Evolutionary conservation across 2,113 vertebrate species (phyloP), one percentile per base, ranked within the genome.

Genomic region (Thermophis baileyi): DNA sequence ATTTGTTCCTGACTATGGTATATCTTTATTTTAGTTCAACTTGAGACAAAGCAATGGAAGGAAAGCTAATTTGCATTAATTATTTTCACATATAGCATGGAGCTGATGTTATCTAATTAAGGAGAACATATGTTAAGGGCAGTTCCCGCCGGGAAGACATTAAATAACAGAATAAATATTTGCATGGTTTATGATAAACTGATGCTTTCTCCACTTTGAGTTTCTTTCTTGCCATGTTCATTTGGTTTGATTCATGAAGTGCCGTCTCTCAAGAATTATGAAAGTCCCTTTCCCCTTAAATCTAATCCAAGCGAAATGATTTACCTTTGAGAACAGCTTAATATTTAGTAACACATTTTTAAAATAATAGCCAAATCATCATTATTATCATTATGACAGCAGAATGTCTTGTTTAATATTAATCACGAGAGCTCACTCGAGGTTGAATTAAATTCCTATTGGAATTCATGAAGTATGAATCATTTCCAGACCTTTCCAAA

Each of bases 151-250:
- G 97, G 97, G 97, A 96, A 97, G 97, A 96, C 96, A 96, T 97
- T 97, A 97, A 98, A 97, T 97, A 98, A 96, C 95, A 96, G 95
- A 97, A 97, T 98, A 98, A 98, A 98, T 98, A 98, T 98, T 98
- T 97, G 97, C 96, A 97, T 98, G 97, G 96, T 98, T 97, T 97
- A 95, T 97, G 95, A 97, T 97, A 97, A 98, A 97, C 95, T 81
- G 92, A 92, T 97, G 97, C 94, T 93, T 97, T 97, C 96, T 95
- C 95, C 89, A 95, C 93, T 95, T 95, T 93, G 27, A 95, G 95
- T 95, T 90, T 96, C 95, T 94, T 94, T 97, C 94, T 57, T 95
- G 92, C 94, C 96, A 94, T 94, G 96, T 94, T 96, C 96, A 95
- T 96, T 96, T 96, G 89, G 92, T 93, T 94, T 97, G 95, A 96